These are phyloP conservation scores for Trogon melanurus DNA, from an alignment of 2,113 vertebrate species.

Conservation along the genomic window DNA sequence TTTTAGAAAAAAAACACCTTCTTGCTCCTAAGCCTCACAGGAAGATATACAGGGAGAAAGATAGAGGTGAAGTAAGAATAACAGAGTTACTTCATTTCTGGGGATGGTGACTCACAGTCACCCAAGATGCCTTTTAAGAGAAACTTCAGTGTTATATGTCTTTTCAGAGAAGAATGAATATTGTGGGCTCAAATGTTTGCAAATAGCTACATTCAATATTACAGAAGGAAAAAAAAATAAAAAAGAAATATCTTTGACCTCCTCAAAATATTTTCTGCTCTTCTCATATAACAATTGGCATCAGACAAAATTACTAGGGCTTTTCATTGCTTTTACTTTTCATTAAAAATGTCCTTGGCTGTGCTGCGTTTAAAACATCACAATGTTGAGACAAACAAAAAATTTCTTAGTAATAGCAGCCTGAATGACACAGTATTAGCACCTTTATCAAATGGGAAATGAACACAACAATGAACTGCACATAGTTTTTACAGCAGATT, in stretches of 20 bases:
- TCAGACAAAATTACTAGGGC: background rate
- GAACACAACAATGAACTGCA: background rate
- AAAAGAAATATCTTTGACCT: background rate
- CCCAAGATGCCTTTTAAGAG: background rate
- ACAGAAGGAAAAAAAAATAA: background rate
- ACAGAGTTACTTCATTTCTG: background rate
- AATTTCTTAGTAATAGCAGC: background rate
- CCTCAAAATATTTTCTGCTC: slow-evolving; percentile 38
- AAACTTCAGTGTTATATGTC: background rate
- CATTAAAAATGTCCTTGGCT: slow-evolving; percentile 45
- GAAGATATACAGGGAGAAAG: background rate
- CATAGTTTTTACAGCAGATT: background rate
- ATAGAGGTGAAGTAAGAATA: background rate
- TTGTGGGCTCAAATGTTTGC: background rate
- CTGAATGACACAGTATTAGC: slow-evolving; percentile 5
- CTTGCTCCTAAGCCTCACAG: background rate
- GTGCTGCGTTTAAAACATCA: slow-evolving; percentile 17
- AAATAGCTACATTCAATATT: background rate
- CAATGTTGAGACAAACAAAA: slow-evolving; percentile 20
- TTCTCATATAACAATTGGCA: slow-evolving; percentile 25
- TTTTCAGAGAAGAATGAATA: background rate
- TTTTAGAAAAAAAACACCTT: background rate
- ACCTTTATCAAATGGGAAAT: background rate
- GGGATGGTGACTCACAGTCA: background rate
- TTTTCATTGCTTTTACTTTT: slow-evolving; percentile 16